phyloP scores from a whole-genome alignment of 1,140 invertebrate genomes.

The Agraylea sexmaculata region DNA sequence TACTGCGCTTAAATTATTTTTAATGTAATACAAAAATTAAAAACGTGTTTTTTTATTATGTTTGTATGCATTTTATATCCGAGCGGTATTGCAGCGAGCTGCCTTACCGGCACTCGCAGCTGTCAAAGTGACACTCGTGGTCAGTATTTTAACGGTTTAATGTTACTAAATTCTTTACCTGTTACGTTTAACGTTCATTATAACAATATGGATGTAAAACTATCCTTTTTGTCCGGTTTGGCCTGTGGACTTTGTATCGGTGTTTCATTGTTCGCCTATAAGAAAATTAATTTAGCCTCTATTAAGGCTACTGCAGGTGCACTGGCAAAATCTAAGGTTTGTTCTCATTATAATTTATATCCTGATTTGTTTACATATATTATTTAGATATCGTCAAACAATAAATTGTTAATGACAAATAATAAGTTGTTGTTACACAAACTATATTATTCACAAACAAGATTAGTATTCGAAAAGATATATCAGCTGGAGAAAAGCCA shows the following conservation, averaged over 20 bases:
- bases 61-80: background rate
- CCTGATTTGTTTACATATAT: no score
- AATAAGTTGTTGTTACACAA: no score
- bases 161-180: conserved; percentile 7
- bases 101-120: conserved; percentile 1
- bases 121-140: conserved; percentile 2
- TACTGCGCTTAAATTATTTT: background rate
- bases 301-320: no score
- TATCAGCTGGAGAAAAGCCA: no score
- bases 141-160: background rate
- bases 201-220: conserved; percentile 28
- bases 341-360: no score
- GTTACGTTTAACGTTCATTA: conserved; percentile 15
- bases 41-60: background rate
- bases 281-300: no score
- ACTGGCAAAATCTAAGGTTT: no score
- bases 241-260: conserved; percentile 33
- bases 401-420: no score
- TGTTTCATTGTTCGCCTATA: conserved; percentile 27
- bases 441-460: no score
- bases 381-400: no score
- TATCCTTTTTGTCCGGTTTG: conserved; percentile 28
- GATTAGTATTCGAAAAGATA: no score
- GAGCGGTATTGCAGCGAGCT: conserved; percentile 2
- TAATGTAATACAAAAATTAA: background rate